Conservation (phyloP, 2,888 invertebrate genomes). For the Hydriomena furcata region DNA sequence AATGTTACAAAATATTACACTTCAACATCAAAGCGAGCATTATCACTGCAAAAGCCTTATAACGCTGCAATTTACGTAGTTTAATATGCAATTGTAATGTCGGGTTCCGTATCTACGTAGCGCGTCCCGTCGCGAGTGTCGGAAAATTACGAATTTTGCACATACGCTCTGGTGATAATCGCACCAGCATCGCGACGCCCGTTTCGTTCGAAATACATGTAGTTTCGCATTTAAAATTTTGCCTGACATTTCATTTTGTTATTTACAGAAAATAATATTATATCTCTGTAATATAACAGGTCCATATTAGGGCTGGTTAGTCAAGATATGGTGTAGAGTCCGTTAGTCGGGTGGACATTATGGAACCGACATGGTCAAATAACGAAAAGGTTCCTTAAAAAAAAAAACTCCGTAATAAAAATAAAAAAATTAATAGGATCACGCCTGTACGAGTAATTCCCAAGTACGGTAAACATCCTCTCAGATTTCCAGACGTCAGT, state of each 20-base stretch:
- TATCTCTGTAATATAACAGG: no score
- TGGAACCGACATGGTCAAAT: no score
- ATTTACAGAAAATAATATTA: no score
- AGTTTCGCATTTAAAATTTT: conserved; percentile 10
- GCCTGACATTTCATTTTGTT: background rate
- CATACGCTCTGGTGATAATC: conserved; percentile 27
- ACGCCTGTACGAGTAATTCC: no score
- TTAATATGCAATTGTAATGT: conserved; percentile 23
- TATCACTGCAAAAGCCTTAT: conserved; percentile 8
- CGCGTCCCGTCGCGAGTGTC: conserved; percentile 14
- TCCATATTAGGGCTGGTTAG: no score
- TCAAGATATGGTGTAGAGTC: no score
- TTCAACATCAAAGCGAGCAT: background rate
- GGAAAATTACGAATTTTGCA: conserved; percentile 31
- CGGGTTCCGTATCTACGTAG: conserved; percentile 13
- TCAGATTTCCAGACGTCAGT: no score
- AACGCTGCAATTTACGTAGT: conserved; percentile 18
- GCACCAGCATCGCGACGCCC: conserved; percentile 2
- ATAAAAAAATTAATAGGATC: no score
- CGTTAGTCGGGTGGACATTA: no score
- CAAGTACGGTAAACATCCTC: no score
- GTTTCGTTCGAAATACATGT: conserved; percentile 8
- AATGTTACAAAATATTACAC: background rate
- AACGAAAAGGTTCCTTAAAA: no score
- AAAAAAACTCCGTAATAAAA: no score